phyloP scores from a whole-genome alignment of 2,797 vertebrate genomes.

The Tragopan temminckii region DNA sequence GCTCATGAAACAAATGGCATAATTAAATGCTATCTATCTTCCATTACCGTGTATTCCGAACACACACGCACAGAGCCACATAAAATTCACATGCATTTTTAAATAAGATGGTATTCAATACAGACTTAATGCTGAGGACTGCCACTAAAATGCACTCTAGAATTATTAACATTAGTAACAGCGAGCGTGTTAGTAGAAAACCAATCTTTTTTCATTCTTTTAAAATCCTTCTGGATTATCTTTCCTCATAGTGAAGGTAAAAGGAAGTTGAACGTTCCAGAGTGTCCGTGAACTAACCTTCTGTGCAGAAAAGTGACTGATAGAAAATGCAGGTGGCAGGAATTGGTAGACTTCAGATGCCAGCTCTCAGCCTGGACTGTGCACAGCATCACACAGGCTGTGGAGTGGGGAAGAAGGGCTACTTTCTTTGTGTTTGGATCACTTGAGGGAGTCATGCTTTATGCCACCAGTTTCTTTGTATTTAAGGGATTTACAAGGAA shows the following conservation, averaged over 20 bases:
- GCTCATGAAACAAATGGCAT: background rate
- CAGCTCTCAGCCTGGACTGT: background rate
- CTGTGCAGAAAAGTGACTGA: background rate
- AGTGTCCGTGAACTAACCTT: background rate
- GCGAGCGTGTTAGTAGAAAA: background rate
- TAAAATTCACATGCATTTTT: background rate
- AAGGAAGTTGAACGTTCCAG: background rate
- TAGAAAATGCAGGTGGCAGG: background rate
- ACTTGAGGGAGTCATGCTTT: background rate
- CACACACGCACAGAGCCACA: background rate
- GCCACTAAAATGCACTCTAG: background rate
- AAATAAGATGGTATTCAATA: background rate
- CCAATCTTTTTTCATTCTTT: background rate
- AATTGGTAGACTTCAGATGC: too few relatives aligned
- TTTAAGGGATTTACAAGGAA: background rate
- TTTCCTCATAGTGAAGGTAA: background rate
- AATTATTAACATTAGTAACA: background rate
- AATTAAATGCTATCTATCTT: background rate
- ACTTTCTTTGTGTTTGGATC: accelerated
- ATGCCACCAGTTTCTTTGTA: background rate
- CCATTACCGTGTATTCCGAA: background rate
- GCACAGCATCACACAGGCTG: accelerated
- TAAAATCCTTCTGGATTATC: background rate
- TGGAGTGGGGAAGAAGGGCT: background rate
- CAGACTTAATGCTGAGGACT: background rate